Conservation (phyloP, 1,140 invertebrate genomes). For the Penaeus japonicus region DNA sequence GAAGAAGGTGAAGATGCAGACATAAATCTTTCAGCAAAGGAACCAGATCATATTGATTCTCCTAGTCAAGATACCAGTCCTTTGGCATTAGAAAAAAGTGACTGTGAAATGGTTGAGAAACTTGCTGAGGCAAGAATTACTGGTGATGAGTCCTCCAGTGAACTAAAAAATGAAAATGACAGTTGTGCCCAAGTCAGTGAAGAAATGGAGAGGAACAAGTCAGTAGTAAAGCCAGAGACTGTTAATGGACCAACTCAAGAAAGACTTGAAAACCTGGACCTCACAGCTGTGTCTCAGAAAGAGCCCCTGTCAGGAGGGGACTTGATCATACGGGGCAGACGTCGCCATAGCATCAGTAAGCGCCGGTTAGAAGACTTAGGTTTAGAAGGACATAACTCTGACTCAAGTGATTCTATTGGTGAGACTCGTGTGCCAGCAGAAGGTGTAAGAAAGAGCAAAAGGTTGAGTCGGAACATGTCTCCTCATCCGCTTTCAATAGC, state of each 20-base stretch:
- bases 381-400: constrained; percentile 36
- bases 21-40: not conserved
- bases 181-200: too few species aligned
- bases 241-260: too few species aligned
- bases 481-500: constrained; percentile 34
- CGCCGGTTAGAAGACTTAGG: constrained; percentile 32
- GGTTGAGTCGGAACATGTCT: constrained; percentile 39
- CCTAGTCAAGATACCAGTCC: not conserved
- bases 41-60: not conserved
- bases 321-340: not conserved
- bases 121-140: too few species aligned
- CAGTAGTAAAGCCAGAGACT: too few species aligned
- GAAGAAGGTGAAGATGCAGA: constrained; percentile 18
- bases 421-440: constrained; percentile 31
- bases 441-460: constrained; percentile 50
- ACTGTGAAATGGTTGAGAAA: too few species aligned
- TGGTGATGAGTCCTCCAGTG: too few species aligned
- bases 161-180: too few species aligned
- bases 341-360: constrained; percentile 41
- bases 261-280: too few species aligned
- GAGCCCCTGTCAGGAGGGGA: too few species aligned
- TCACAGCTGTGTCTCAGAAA: too few species aligned
- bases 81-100: too few species aligned
- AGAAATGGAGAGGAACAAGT: too few species aligned
- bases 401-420: constrained; percentile 45